A percentile compares a stretch with the other conserved stretches of the same genome.
Conservation (phyloP, 2,888 invertebrate genomes). For the Drosophila setosimentum region DNA sequence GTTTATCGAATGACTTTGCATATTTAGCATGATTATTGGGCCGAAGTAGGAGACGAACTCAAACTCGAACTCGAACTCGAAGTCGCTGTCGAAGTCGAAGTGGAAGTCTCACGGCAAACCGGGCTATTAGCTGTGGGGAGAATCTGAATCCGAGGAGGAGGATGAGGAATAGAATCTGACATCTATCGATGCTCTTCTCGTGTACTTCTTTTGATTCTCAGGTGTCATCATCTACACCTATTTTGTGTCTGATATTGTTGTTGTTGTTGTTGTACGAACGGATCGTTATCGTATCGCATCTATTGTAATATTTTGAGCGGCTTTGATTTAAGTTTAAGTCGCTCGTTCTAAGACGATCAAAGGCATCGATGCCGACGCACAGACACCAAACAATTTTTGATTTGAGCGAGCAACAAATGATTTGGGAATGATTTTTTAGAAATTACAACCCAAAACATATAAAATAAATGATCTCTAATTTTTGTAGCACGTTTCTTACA, state of each 20-base stretch:
- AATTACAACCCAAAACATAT: conserved; percentile 67
- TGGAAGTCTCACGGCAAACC: conserved; percentile 67
- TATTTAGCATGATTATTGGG: conserved; percentile 82
- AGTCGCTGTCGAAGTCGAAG: conserved; percentile 18
- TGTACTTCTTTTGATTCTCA: conserved; percentile 74
- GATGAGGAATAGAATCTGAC: conserved; percentile 34
- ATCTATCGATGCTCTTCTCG: conserved; percentile 2
- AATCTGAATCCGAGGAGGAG: not conserved
- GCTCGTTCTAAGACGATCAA: conserved; percentile 80
- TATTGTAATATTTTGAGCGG: conserved; percentile 76
- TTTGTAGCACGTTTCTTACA: conserved; percentile 56
- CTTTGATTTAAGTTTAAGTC: conserved; percentile 80
- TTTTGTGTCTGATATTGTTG: conserved; percentile 43
- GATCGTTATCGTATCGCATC: conserved; percentile 79
- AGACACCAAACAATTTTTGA: conserved; percentile 61
- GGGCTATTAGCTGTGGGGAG: conserved; percentile 64
- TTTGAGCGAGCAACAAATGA: conserved; percentile 82
- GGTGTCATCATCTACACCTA: conserved; percentile 84
- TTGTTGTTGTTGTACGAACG: conserved; percentile 41
- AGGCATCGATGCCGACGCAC: conserved; percentile 72
- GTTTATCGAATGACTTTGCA: conserved; percentile 84
- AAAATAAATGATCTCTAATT: conserved; percentile 83
- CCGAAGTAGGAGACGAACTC: conserved; percentile 22
- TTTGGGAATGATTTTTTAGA: conserved; percentile 83
- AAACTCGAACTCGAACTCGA: conserved; percentile 13